Conservation (phyloP, 2,888 invertebrate species). For the Nomada ferruginata region DNA sequence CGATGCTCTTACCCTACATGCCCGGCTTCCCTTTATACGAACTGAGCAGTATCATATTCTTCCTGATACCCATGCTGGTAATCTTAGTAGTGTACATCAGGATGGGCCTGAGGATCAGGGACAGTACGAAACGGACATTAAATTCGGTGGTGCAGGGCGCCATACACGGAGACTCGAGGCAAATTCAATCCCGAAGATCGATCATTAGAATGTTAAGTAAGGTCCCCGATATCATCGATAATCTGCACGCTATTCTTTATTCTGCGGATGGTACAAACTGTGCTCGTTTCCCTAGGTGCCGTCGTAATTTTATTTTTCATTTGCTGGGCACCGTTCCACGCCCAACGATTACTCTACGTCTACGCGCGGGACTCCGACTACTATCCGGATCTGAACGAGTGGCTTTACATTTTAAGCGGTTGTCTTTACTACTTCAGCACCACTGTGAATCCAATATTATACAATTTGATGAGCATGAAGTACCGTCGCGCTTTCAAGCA, state of each 20-base stretch:
- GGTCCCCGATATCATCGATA: slow-evolving; percentile 59
- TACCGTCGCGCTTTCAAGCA: slow-evolving; percentile 92
- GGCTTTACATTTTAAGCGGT: slow-evolving; percentile 92
- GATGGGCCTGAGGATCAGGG: slow-evolving; percentile 90
- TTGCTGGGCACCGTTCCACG: slow-evolving; percentile 98
- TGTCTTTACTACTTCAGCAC: slow-evolving; percentile 92
- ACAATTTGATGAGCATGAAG: slow-evolving; percentile 92
- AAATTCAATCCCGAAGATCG: slow-evolving; percentile 89
- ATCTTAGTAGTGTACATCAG: slow-evolving; percentile 92
- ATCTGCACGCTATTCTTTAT: neutral
- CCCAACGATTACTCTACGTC: slow-evolving; percentile 93
- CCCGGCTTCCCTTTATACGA: slow-evolving; percentile 90
- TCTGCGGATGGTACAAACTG: neutral
- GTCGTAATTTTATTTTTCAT: slow-evolving; percentile 97
- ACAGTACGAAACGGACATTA: slow-evolving; percentile 84
- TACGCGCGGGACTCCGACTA: slow-evolving; percentile 88
- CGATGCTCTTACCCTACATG: slow-evolving; percentile 87
- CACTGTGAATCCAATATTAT: slow-evolving; percentile 94
- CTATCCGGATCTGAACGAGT: slow-evolving; percentile 89
- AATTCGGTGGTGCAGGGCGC: slow-evolving; percentile 87
- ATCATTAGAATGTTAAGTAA: slow-evolving; percentile 93
- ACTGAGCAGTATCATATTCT: slow-evolving; percentile 92
- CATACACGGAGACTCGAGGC: slow-evolving; percentile 89
- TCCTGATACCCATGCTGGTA: slow-evolving; percentile 89
- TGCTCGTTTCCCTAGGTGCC: slow-evolving; percentile 88